Evolutionary conservation across 2,888 invertebrate genomes (phyloP), one percentile per base, ranked within the genome.

Genomic region (Keiferia lycopersicella): DNA sequence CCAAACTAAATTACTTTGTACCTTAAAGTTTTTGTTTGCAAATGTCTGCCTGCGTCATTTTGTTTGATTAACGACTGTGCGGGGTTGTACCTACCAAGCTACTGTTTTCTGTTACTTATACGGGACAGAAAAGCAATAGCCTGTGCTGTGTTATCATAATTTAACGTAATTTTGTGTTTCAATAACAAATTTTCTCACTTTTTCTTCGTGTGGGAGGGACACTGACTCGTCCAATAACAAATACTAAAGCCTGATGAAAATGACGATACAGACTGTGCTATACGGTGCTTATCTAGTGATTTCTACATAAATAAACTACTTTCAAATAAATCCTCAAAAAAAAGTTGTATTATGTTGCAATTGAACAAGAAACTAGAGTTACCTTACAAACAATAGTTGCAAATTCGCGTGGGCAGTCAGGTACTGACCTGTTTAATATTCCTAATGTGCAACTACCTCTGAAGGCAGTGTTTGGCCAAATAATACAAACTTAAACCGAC

Each of bases 391-490:
- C 16, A 16, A 45, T 45, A 45, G 45, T 45, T 45, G n/a, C 45
- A 45, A 16, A 16, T 45, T n/a, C 45, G 16, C n/a, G 45, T 16
- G 45, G 16, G n/a, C 45, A 45, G 20, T 22, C 51, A 53, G 51
- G 50, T 50, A 50, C 14, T 26, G 11, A 34, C 34, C 34, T 38
- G 16, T 34, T 60, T 60, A 41, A 41, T 60, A 60, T 60, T 60
- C 45, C 14, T 26, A n/a, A 45, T 60, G 26, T 26, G 45, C 60
- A 45, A 26, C 38, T 26, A 45, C 26, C 60, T 48, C 45, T 53
- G 14, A 45, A 60, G 45, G 60, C 41, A 39, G 38, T 59, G 41
- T 41, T 60, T 60, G 60, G 60, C 22, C 45, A 60, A 60, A 60
- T 22, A 60, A 60, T 22, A 41, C 20, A 48, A 48, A 61, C 48